Base-by-base conservation (phyloP, 2,797 vertebrate genomes). In the Paedocypris micromegethes region DNA sequence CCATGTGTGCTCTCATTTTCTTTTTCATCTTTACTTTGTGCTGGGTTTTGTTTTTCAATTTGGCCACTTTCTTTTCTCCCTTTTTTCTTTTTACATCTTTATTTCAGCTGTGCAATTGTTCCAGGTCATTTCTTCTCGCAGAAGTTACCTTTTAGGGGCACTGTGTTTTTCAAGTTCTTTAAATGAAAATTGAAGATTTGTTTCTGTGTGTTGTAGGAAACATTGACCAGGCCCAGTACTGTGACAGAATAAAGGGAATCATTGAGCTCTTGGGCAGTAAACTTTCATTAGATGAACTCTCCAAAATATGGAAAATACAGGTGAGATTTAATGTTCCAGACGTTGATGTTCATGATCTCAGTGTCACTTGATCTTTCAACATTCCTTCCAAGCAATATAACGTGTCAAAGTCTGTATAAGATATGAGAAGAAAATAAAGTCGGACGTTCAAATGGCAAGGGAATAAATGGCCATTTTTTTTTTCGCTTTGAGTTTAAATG, bases 261-360 rank as follows among this genome's bases (percentile, higher is more conserved):
- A 98, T 99, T 83, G 97, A 99, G 83, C 88, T 98, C 55, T 86
- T 99, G 81, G 97, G 97, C 71, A 99, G 97, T 85, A 98, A 98
- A 86, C 86, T 99, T 53, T 98, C 96, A 3, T 84, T 99, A 83
- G 97, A 98, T 57, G 97, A 99, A 64, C 93, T 99, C 72, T 92
- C 95, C 70, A 98, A 98, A 86, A 98, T 99, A 82, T 99, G 97
- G 97, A 96, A 79, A 83, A 99, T 99, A 87, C 97, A 99, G 91
- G 97, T 91, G 62, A 80, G 78, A 43, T 7, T 42, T 55, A 42
- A 37, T 56, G 23, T 23, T 23, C 23, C 23, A 23, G 23, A 23
- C 23, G 23, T 23, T 42, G 48, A 50, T 46, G 40, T 57, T 50
- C 8, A 42, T 54, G 48, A 44, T 9, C 9, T 38, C 9, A 6